Conservation (phyloP, 2,113 vertebrate species). For the Columba janthina region DNA sequence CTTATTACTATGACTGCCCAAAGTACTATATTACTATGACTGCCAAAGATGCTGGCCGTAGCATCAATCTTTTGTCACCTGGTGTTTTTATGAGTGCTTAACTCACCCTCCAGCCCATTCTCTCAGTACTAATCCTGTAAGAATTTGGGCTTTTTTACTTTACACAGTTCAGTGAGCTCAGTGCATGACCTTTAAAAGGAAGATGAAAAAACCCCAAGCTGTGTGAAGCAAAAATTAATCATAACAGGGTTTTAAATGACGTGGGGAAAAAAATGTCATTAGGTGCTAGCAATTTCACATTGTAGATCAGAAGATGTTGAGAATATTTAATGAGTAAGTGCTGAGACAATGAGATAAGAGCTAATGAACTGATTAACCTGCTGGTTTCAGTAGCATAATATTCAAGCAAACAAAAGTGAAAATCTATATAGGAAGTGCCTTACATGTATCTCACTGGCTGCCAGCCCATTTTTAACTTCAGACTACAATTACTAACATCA, state of each 20-base stretch:
- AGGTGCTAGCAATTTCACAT: neutral
- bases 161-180: neutral
- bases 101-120: neutral
- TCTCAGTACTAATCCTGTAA: neutral
- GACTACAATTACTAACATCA: neutral
- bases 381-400: neutral
- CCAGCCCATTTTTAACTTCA: slow-evolving; percentile 35
- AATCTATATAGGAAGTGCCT: neutral
- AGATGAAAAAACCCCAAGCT: neutral
- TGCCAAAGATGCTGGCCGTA: neutral
- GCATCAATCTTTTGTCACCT: neutral
- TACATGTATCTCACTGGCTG: neutral
- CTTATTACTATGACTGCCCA: neutral
- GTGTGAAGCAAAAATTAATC: neutral
- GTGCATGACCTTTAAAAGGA: neutral
- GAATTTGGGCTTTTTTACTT: neutral
- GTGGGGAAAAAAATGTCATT: neutral
- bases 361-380: neutral
- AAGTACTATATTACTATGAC: neutral
- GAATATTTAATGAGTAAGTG: neutral
- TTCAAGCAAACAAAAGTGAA: neutral
- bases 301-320: neutral
- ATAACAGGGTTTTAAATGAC: neutral
- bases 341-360: neutral
- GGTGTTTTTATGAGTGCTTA: neutral